Base-by-base conservation (phyloP, 2,113 vertebrate genomes). In the Oreochromis tanganicae region DNA sequence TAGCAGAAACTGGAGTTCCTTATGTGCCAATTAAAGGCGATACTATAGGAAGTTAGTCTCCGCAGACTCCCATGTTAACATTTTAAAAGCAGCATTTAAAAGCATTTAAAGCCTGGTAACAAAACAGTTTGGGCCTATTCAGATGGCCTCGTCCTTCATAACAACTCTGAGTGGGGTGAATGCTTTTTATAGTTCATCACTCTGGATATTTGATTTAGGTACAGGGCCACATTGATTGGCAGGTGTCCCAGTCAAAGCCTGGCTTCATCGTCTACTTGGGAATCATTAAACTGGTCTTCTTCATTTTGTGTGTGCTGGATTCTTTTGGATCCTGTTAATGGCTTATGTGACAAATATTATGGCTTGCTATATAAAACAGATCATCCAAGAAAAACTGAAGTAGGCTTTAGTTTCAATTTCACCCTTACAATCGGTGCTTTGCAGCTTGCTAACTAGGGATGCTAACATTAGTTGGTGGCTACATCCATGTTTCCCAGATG, bases 181-280 rank as follows among this genome's bases (percentile, higher is more conserved):
- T 63, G 16, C 2, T 63, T 34, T 36, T 63, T 19, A 34, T 63
- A 63, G 24, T 19, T 63, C 59, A 63, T 63, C 29, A 19, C 16
- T 19, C 59, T 34, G 29, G 57, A 61, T 61, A 61, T 32, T 32
- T 61, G 27, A 17, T 29, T 32, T 17, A 61, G 29, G 59, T 34
- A 13, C 59, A 34, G 19, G 59, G 9, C 29, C 29, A 19, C 5
- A 19, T 4, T 63, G 59, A 63, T 63, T 63, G 29, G 29, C 59
- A 63, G 27, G 57, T 32, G 27, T 61, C 29, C 57, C 27, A 16
- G 29, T 59, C 56, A 29, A 9, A 59, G 57, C 14, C 3, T 63
- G 16, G 9, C 16, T 29, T 63, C 0, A 2, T 34, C 29, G 0
- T 34, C 59, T 19, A 19, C 27, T 32, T 61, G 14, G 14, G 27